Percentiles rank a stretch among this genome's conserved stretches.
phyloP scores from a whole-genome alignment of 1,140 invertebrate genomes.

The Camponotus pennsylvanicus region DNA sequence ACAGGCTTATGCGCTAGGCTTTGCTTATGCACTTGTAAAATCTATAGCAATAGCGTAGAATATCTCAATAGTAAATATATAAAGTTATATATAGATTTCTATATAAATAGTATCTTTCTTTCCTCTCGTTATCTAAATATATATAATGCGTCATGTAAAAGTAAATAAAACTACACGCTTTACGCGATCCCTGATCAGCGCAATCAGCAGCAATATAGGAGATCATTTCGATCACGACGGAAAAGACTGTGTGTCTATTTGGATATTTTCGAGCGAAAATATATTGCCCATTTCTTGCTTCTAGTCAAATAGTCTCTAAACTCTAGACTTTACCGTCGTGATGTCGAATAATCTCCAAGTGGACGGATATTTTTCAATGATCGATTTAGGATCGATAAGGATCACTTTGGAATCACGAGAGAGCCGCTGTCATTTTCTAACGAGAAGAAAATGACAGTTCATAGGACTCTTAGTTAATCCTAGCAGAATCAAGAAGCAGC shows the following conservation, averaged over 20 bases:
- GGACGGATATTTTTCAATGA: constrained; percentile 72
- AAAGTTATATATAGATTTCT: constrained; percentile 56
- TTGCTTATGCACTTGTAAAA: constrained; percentile 66
- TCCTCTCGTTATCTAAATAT: constrained; percentile 55
- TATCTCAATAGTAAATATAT: constrained; percentile 53
- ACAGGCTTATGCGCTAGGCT: constrained; percentile 66
- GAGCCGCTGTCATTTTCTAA: neutral
- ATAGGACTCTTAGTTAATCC: neutral
- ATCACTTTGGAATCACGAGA: constrained; percentile 45
- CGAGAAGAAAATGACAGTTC: neutral
- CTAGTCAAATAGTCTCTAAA: neutral
- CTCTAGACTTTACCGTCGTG: constrained; percentile 11
- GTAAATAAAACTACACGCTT: constrained; percentile 59
- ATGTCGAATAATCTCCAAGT: constrained; percentile 36
- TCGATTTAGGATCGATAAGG: constrained; percentile 30
- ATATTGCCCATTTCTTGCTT: neutral
- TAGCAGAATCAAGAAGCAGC: constrained; percentile 2
- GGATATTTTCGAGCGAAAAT: neutral
- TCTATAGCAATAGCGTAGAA: constrained; percentile 61
- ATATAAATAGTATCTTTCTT: constrained; percentile 70
- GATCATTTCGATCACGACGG: constrained; percentile 27
- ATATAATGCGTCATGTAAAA: constrained; percentile 64
- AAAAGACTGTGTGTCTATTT: neutral
- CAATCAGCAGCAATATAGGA: neutral
- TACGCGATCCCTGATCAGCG: neutral